These are phyloP conservation scores for Zophobas atratus DNA, from an alignment of 1,140 invertebrate genomes.

Conservation along the genomic window DNA sequence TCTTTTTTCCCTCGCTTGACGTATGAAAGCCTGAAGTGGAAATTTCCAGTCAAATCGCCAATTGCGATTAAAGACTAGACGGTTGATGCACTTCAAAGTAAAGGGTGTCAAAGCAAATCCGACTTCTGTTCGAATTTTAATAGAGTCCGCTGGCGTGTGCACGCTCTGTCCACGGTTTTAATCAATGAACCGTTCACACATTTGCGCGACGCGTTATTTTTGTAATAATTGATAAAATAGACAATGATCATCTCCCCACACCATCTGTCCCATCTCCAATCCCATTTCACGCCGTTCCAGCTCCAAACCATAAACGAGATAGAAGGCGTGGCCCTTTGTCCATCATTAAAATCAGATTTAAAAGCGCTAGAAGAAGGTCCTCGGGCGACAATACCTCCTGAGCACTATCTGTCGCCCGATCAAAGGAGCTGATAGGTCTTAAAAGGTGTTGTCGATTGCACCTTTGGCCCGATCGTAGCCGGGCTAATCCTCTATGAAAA, in stretches of 20 bases:
- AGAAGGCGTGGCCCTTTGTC: conserved; percentile 34
- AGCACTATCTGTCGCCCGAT: conserved; percentile 48
- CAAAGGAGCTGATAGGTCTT: conserved; percentile 49
- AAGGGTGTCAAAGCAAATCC: conserved; percentile 49
- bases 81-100: conserved; percentile 48
- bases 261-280: conserved; percentile 52
- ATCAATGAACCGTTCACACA: conserved; percentile 46
- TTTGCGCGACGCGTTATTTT: conserved; percentile 34
- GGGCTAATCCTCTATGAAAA: conserved; percentile 55
- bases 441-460: conserved; percentile 57
- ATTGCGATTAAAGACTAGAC: conserved; percentile 45
- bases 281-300: conserved; percentile 49
- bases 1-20: conserved; percentile 19
- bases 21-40: conserved; percentile 40
- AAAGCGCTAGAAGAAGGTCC: conserved; percentile 30
- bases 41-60: conserved; percentile 47
- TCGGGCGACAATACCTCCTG: conserved; percentile 13
- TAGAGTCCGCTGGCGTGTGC: conserved; percentile 41
- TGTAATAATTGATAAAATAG: conserved; percentile 36
- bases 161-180: conserved; percentile 31
- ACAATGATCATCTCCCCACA: conserved; percentile 40
- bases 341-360: conserved; percentile 55
- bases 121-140: conserved; percentile 45
- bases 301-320: conserved; percentile 38
- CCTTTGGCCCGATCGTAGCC: conserved; percentile 51